Evolutionary conservation across 2,113 vertebrate species (phyloP).

Genomic region (Cardinalis cardinalis): DNA sequence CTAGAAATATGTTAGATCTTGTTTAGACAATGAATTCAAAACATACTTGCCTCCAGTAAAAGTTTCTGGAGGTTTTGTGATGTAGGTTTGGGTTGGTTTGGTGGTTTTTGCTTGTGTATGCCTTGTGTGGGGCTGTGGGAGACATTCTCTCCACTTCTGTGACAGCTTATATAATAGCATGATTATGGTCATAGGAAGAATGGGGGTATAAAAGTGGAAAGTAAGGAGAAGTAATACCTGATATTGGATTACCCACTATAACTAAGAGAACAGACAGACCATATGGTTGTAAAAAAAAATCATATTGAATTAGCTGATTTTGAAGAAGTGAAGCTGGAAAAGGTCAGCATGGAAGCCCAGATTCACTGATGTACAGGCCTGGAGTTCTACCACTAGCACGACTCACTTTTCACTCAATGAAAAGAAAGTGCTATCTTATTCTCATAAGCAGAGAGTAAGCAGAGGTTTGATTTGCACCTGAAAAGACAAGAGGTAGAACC

Average conservation of each 20-base stretch:
- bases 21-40: not conserved
- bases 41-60: not conserved
- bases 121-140: not conserved
- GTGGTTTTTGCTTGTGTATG: not conserved
- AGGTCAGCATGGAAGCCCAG: not conserved
- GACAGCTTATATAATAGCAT: not conserved
- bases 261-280: not conserved
- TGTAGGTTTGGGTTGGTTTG: not conserved
- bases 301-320: not conserved
- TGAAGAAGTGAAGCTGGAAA: not conserved
- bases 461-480: not conserved
- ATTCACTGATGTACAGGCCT: not conserved
- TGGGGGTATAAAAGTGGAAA: not conserved
- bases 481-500: not conserved
- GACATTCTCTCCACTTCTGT: not conserved
- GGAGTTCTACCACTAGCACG: fast-evolving
- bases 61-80: not conserved
- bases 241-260: not conserved
- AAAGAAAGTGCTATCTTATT: not conserved
- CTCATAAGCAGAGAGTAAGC: not conserved
- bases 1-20: not conserved
- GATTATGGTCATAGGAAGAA: not conserved
- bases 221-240: not conserved
- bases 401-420: not conserved
- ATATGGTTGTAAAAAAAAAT: not conserved